Conservation (phyloP, 2,113 vertebrate genomes). For the Chascanopsetta lugubris region DNA sequence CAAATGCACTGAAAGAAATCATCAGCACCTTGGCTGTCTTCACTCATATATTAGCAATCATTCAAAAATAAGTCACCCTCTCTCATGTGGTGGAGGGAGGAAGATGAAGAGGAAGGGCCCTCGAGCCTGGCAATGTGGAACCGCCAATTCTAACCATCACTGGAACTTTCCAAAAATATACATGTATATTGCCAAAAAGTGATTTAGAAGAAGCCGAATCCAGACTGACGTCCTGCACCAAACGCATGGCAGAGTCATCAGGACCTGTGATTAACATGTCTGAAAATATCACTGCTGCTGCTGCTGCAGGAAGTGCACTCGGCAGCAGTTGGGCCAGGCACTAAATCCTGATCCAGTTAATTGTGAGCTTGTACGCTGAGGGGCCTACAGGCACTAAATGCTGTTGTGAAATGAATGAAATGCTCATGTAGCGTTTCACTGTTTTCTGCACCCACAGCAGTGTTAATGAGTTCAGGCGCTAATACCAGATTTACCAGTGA, state of each 20-base stretch:
- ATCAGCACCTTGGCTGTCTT: constrained; percentile 40
- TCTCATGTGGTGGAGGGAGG: constrained; percentile 36
- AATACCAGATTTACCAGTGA: constrained; percentile 28
- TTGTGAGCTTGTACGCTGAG: constrained; percentile 68
- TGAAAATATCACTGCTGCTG: constrained; percentile 66
- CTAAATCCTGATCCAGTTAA: constrained; percentile 75
- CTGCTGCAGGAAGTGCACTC: constrained; percentile 68
- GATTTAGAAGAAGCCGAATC: constrained; percentile 67
- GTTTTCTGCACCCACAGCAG: constrained; percentile 48
- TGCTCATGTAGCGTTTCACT: constrained; percentile 59
- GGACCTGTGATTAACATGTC: constrained; percentile 76
- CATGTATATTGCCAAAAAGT: constrained; percentile 45
- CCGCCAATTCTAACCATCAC: constrained; percentile 25
- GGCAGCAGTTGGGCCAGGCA: constrained; percentile 65
- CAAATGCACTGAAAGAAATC: constrained; percentile 48
- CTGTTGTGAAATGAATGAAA: constrained; percentile 67
- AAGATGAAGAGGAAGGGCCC: constrained; percentile 15
- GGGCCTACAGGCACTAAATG: constrained; percentile 60
- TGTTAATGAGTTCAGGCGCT: constrained; percentile 50
- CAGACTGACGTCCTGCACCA: constrained; percentile 61
- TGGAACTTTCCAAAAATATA: constrained; percentile 48
- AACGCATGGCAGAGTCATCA: constrained; percentile 74
- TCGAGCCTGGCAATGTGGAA: constrained; percentile 14
- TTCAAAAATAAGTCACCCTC: constrained; percentile 27
- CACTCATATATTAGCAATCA: constrained; percentile 39